Percentiles rank a stretch among this genome's conserved stretches.
phyloP scores from a whole-genome alignment of 2,888 invertebrate species.

The Allacma fusca region DNA sequence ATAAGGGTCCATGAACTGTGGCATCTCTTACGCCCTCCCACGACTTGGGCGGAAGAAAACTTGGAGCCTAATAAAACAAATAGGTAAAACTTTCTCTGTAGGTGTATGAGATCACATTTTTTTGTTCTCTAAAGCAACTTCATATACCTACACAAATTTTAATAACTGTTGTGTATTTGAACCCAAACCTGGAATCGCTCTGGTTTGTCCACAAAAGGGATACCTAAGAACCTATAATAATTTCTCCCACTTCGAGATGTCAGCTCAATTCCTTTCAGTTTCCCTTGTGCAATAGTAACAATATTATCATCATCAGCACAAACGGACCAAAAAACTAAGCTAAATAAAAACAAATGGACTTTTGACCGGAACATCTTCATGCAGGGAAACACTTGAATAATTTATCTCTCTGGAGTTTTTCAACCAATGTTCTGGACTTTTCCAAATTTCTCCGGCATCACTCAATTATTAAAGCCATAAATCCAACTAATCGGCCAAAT shows the following conservation, averaged over 20 bases:
- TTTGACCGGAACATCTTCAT: too few species aligned
- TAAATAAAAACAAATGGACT: too few species aligned
- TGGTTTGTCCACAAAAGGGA: slow-evolving; percentile 33
- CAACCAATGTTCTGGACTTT: too few species aligned
- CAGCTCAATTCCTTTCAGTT: slow-evolving; percentile 15
- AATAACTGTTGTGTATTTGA: neutral
- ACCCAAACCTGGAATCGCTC: slow-evolving; percentile 20
- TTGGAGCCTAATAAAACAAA: slow-evolving; percentile 17
- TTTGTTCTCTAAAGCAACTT: neutral
- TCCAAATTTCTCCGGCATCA: too few species aligned
- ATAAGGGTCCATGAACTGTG: slow-evolving; percentile 10
- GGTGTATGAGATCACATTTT: too few species aligned
- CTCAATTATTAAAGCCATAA: too few species aligned
- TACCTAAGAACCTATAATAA: slow-evolving; percentile 27
- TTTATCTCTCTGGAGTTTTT: too few species aligned
- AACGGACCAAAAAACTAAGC: too few species aligned
- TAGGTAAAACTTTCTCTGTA: too few species aligned
- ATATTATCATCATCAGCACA: neutral
- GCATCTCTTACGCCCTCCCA: slow-evolving; percentile 41
- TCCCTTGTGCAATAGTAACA: slow-evolving; percentile 20
- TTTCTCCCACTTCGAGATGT: slow-evolving; percentile 15
- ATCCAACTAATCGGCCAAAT: too few species aligned
- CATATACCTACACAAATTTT: neutral
- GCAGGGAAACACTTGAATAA: too few species aligned
- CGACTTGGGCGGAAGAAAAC: neutral